These are phyloP conservation scores for Apogon hyalosoma DNA, from an alignment of 2,797 vertebrate genomes.

Conservation along the genomic window DNA sequence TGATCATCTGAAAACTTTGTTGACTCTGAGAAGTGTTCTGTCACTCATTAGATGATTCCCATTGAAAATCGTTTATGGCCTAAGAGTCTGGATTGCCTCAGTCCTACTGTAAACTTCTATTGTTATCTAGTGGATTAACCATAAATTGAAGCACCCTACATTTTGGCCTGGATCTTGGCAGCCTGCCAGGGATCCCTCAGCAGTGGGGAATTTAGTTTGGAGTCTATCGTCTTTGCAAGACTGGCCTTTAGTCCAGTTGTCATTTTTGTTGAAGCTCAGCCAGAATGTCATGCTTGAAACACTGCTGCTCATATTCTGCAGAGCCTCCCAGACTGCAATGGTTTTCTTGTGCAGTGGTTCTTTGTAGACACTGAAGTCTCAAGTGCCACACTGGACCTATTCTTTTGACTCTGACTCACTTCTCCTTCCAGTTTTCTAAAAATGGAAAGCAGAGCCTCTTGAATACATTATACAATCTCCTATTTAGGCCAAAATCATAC, in stretches of 20 bases:
- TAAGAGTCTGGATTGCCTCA: not conserved
- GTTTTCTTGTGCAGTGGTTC: not conserved
- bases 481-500: not conserved
- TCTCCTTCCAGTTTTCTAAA: not conserved
- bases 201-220: constrained; percentile 22
- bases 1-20: constrained; percentile 2
- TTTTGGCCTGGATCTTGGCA: constrained; percentile 20
- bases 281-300: constrained; percentile 16
- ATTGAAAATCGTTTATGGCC: constrained; percentile 15
- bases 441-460: not conserved
- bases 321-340: constrained; percentile 6
- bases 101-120: constrained; percentile 19
- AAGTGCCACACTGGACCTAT: constrained; percentile 3
- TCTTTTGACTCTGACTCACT: not conserved
- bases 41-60: constrained; percentile 14
- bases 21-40: constrained; percentile 14
- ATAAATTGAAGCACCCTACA: not conserved
- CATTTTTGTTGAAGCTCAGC: constrained; percentile 19
- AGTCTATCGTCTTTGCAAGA: constrained; percentile 4
- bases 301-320: constrained; percentile 11
- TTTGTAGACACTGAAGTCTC: constrained; percentile 11
- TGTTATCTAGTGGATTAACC: constrained; percentile 35
- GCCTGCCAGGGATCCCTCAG: constrained; percentile 23
- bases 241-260: constrained; percentile 13
- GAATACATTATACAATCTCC: too few species aligned